Percentiles rank a stretch among this genome's conserved stretches.
Conservation (phyloP, 1,140 invertebrate species). For the Bemisia tabaci region DNA sequence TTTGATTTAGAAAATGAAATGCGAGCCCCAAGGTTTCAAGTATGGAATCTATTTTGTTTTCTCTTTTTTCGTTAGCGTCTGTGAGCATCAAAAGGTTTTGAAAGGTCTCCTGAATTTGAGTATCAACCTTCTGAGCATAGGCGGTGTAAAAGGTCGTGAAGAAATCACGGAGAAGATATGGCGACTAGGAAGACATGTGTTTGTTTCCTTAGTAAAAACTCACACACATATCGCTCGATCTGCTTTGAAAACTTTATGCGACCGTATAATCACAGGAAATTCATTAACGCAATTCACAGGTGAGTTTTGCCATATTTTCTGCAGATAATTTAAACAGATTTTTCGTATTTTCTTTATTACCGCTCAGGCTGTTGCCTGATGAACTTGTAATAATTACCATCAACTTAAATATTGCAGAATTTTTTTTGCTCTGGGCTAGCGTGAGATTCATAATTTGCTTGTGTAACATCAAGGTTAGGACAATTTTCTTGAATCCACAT, state of each 20-base stretch:
- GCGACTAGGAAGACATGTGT: conserved; percentile 34
- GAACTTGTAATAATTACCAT: no score
- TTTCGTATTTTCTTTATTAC: no score
- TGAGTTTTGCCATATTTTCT: conserved; percentile 25
- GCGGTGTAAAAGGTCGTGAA: conserved; percentile 28
- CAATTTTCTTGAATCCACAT: no score
- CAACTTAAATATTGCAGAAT: not conserved
- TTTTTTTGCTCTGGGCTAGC: not conserved
- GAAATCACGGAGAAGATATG: conserved; percentile 28
- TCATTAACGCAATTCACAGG: conserved; percentile 36
- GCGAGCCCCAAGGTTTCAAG: no score
- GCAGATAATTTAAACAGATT: no score
- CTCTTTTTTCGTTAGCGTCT: conserved; percentile 30
- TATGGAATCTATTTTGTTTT: conserved; percentile 10
- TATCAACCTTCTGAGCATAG: conserved; percentile 33
- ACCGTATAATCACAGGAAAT: conserved; percentile 33
- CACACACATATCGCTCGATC: conserved; percentile 31
- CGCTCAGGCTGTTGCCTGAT: no score
- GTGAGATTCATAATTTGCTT: no score
- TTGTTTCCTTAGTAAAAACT: conserved; percentile 36
- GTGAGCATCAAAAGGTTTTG: conserved; percentile 36
- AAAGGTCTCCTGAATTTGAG: conserved; percentile 38
- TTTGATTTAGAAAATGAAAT: no score
- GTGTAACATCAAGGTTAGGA: no score
- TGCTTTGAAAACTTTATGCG: conserved; percentile 34